Evolutionary conservation across 2,113 vertebrate genomes (phyloP).

Genomic region (Dicerorhinus sumatrensis): DNA sequence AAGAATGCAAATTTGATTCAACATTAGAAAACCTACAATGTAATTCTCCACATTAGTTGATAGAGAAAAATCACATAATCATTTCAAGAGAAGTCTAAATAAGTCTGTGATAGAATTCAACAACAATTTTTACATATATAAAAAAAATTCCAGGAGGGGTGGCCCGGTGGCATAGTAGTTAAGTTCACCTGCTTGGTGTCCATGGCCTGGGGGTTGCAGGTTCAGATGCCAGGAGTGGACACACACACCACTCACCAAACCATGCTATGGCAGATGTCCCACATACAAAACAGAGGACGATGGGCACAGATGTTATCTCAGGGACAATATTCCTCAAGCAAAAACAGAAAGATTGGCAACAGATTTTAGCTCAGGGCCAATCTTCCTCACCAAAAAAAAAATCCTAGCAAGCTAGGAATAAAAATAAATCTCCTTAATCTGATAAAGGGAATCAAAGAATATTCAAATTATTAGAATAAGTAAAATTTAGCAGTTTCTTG

Average conservation of each 20-base stretch:
- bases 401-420: conserved; percentile 45
- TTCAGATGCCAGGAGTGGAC: no score
- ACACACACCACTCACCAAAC: no score
- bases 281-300: no score
- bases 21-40: neutral
- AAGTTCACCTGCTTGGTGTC: no score
- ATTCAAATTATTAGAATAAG: conserved; percentile 26
- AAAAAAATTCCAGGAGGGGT: no score
- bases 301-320: no score
- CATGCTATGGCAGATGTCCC: no score
- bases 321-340: no score
- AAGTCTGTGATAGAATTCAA: neutral
- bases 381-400: neutral
- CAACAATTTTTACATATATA: neutral
- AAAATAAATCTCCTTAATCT: neutral
- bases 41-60: neutral
- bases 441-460: neutral
- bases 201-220: no score
- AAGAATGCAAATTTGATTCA: conserved; percentile 40
- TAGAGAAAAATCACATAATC: conserved; percentile 3
- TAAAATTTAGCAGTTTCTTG: neutral
- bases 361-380: no score
- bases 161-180: no score
- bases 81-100: neutral
- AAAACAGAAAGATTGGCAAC: no score